phyloP scores from a whole-genome alignment of 2,888 invertebrate species.

The Podotricha telesiphe region DNA sequence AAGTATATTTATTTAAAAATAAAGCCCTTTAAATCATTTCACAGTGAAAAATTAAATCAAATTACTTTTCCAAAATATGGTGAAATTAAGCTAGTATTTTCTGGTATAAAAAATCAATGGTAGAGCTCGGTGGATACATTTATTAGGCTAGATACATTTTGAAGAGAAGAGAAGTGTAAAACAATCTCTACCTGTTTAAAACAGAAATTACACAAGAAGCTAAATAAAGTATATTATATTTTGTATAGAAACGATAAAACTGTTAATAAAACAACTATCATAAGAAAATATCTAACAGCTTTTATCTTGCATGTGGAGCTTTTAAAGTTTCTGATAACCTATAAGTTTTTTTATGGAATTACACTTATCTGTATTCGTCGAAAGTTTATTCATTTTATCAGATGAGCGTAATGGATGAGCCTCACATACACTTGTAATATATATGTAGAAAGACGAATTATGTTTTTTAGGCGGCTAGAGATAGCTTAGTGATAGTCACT shows the following conservation, averaged over 20 bases:
- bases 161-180: no score
- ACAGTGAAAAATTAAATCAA: neutral
- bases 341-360: constrained; percentile 4
- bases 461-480: no score
- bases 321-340: neutral
- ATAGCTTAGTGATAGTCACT: no score
- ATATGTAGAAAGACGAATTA: neutral
- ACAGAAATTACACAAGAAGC: no score
- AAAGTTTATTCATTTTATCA: constrained; percentile 17
- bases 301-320: neutral
- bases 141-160: no score
- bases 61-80: neutral
- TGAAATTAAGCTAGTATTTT: neutral
- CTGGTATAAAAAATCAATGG: no score
- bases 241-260: no score
- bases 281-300: neutral
- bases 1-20: neutral
- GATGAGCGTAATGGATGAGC: constrained; percentile 17
- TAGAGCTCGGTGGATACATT: no score
- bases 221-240: no score
- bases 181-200: no score
- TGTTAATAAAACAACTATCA: no score
- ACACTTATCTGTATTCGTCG: constrained; percentile 3
- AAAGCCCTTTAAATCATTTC: neutral
- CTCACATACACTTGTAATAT: neutral